Base-by-base conservation (phyloP, 2,888 invertebrate genomes). In the Noctua pronuba region DNA sequence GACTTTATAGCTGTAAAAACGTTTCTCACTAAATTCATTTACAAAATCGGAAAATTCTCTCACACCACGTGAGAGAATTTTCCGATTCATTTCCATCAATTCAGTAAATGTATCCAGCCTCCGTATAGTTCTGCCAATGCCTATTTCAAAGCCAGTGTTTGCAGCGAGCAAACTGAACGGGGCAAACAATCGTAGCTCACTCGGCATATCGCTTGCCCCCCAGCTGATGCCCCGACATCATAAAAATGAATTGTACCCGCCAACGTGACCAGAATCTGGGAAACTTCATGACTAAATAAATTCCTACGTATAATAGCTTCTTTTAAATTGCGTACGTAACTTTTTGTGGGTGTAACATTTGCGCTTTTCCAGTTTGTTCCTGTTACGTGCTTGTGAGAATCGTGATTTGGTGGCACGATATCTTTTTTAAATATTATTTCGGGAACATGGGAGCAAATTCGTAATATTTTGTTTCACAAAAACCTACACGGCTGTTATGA, bases 161-260 rank as follows among this genome's bases (percentile, higher is more conserved):
- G 81, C 83, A 68, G 73, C 60, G 70, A 70, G 84, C 81, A 82
- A 81, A 84, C 77, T 38, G 76, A 79, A 69, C 67, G 83, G 75
- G 41, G 83, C 83, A 84, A 84, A 84, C 83, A 84, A 86, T 77
- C 79, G 84, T 86, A 86, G 84, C 85, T 84, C 87, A 86, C 65
- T 78, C 86, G 41, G 44, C 83, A 86, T 84, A 84, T 84, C 86
- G 86, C 75, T 73, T 71, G 83, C 81, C 85, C 76, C 72, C 77
- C 76, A 80, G 82, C 88, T 87, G 87, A 88, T 88, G 85, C 83
- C 71, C 64, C 83, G 79, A 84, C 92, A 91, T 93, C 93, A 92
- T 94, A 94, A 94, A 95, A 94, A 94, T 94, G 92, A 93, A 94
- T 93, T 93, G 92, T 92, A 91, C 89, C 88, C 89, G 79, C 81